These are phyloP conservation scores for Morus bassanus DNA, from an alignment of 2,797 vertebrate species.

Conservation along the genomic window DNA sequence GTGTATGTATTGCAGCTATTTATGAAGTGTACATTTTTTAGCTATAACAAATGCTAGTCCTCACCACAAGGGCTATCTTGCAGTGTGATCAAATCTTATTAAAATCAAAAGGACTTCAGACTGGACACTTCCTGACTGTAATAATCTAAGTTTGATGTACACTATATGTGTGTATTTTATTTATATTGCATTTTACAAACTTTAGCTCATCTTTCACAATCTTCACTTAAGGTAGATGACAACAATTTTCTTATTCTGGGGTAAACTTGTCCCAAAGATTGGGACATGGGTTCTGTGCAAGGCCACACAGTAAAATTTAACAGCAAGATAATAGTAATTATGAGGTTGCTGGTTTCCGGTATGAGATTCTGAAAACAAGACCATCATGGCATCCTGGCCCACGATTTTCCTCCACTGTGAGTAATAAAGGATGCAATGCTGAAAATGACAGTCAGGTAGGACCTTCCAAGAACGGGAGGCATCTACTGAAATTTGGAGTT, in stretches of 20 bases:
- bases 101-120: not conserved
- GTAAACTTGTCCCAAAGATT: not conserved
- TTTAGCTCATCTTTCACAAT: not conserved
- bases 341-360: not conserved
- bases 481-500: not conserved
- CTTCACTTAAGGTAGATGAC: not conserved
- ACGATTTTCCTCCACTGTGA: not conserved
- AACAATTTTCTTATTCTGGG: not conserved
- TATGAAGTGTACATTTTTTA: not conserved
- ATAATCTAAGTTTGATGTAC: not conserved
- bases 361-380: not conserved
- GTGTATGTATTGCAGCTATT: not conserved
- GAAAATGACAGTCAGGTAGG: too few species aligned
- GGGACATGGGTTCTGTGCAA: not conserved
- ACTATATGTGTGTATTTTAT: rapidly evolving
- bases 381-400: too few species aligned
- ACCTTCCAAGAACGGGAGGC: not conserved
- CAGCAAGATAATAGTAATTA: not conserved
- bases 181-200: rapidly evolving
- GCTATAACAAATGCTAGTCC: not conserved
- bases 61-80: not conserved
- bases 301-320: not conserved
- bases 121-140: not conserved
- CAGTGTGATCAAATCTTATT: not conserved
- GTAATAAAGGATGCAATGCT: not conserved